Percentiles rank a stretch among this genome's conserved stretches.
Conservation (phyloP, 2,113 vertebrate genomes). For the Microcebus murinus region DNA sequence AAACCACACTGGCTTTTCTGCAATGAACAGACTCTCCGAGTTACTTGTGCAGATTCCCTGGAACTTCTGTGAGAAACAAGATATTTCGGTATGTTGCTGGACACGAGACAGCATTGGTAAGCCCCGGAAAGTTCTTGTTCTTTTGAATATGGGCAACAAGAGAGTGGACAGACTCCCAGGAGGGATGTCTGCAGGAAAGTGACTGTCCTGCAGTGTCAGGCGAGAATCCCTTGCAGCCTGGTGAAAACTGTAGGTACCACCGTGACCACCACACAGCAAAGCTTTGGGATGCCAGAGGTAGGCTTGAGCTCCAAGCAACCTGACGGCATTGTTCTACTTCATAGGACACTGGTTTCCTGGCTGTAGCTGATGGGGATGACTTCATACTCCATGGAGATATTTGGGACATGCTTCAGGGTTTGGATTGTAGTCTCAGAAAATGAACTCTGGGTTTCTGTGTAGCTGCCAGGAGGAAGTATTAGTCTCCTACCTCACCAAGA, state of each 20-base stretch:
- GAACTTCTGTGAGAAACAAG: background rate
- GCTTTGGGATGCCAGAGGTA: background rate
- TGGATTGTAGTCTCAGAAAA: background rate
- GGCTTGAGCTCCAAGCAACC: background rate
- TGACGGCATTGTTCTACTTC: background rate
- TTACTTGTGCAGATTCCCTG: background rate
- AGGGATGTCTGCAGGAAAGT: background rate
- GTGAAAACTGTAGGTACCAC: background rate
- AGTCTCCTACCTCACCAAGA: background rate
- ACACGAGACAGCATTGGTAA: background rate
- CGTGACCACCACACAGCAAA: background rate
- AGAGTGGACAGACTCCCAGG: background rate
- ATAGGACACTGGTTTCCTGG: background rate
- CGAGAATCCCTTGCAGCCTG: background rate
- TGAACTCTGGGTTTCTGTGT: background rate
- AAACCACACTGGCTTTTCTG: background rate
- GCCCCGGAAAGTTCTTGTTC: background rate
- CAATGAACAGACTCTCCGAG: background rate
- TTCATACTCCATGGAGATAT: background rate
- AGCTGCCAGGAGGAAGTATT: background rate
- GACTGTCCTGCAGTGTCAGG: background rate
- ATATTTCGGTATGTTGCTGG: background rate
- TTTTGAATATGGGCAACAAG: background rate
- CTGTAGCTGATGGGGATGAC: background rate
- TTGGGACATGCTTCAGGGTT: background rate